phyloP scores from a whole-genome alignment of 2,797 vertebrate genomes.

The Coregonus ussuriensis region DNA sequence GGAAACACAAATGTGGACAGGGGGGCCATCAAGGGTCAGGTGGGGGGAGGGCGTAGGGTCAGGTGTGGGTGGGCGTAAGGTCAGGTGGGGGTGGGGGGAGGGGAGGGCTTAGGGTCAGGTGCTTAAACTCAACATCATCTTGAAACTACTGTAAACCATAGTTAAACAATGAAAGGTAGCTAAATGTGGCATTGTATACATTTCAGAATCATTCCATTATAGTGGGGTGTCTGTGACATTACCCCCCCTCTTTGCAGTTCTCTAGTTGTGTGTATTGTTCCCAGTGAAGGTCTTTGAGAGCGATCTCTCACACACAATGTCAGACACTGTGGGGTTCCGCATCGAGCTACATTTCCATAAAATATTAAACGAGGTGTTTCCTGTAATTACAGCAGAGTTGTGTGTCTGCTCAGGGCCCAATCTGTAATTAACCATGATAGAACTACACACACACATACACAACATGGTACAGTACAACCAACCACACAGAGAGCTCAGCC shows the following conservation, averaged over 20 bases:
- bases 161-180: too few relatives aligned
- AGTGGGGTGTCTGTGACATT: too few relatives aligned
- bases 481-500: conserved; percentile 7
- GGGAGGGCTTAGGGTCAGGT: neutral
- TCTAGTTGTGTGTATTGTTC: neutral
- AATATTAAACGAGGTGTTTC: conserved; percentile 91
- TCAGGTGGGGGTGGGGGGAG: conserved; percentile 35
- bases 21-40: conserved; percentile 35
- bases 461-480: conserved; percentile 24
- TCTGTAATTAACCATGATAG: conserved; percentile 89
- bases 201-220: too few relatives aligned
- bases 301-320: conserved; percentile 45
- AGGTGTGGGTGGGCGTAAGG: neutral
- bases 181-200: too few relatives aligned
- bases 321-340: conserved; percentile 67
- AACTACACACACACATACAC: conserved; percentile 71
- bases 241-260: neutral
- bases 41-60: neutral
- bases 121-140: neutral
- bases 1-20: conserved; percentile 66
- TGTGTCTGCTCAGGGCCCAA: conserved; percentile 83
- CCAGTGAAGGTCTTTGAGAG: conserved; percentile 14
- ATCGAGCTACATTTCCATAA: conserved; percentile 84
- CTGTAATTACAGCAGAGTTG: conserved; percentile 90
- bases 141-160: neutral